Conservation (phyloP, 2,797 vertebrate genomes). For the Luscinia luscinia region DNA sequence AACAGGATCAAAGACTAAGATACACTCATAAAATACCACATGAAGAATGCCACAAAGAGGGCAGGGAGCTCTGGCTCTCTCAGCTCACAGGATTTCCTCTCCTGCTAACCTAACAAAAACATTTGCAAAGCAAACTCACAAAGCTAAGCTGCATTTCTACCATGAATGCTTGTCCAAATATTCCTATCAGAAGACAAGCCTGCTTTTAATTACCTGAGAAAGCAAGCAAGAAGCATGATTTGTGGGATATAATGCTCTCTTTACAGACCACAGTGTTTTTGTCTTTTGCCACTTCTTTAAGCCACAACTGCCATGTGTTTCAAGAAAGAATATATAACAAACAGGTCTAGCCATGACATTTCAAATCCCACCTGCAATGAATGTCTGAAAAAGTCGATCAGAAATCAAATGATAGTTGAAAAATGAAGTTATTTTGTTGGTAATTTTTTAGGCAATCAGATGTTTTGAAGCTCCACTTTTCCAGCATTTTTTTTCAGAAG, state of each 20-base stretch:
- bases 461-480: neutral
- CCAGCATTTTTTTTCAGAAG: neutral
- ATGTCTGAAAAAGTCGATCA: neutral
- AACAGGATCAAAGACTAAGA: neutral
- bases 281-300: neutral
- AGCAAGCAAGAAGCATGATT: neutral
- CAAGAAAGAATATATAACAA: neutral
- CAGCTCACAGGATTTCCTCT: neutral
- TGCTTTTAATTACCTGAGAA: neutral
- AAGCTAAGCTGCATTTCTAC: neutral
- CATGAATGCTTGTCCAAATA: neutral
- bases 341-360: neutral
- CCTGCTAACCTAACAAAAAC: neutral
- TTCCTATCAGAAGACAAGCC: neutral
- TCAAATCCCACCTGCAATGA: neutral
- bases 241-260: neutral
- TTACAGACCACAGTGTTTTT: neutral
- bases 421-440: neutral
- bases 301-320: rapidly evolving
- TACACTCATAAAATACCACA: neutral
- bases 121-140: neutral
- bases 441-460: neutral
- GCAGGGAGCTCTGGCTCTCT: neutral
- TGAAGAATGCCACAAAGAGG: neutral
- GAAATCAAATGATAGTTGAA: neutral